Evolutionary conservation across 2,888 invertebrate species (phyloP).

Genomic region (Flexamia atlantica): DNA sequence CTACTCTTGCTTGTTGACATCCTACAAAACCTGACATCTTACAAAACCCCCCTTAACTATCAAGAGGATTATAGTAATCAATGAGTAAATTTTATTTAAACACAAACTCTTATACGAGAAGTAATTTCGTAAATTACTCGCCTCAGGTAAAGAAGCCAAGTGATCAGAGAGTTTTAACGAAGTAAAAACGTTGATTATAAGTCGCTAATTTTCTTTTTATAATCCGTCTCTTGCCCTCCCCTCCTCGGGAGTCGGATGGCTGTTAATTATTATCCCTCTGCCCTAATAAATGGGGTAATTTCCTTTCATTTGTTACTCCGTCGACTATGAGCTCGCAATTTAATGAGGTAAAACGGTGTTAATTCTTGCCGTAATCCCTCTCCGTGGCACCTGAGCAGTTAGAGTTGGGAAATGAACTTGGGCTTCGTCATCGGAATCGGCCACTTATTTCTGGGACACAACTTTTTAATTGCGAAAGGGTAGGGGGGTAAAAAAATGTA

Average conservation of each 20-base stretch:
- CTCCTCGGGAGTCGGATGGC: slow-evolving; percentile 2
- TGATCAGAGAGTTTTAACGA: slow-evolving; percentile 15
- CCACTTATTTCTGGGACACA: neutral
- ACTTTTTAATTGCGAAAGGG: neutral
- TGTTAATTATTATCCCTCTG: slow-evolving; percentile 36
- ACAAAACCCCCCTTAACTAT: neutral
- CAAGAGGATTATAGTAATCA: neutral
- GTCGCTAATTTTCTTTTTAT: slow-evolving; percentile 42
- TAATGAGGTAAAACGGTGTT: slow-evolving; percentile 40
- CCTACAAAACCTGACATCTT: no score
- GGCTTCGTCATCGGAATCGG: slow-evolving; percentile 2
- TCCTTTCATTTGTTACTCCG: slow-evolving; percentile 54
- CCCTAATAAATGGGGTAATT: slow-evolving; percentile 41
- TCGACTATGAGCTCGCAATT: neutral
- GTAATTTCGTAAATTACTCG: neutral
- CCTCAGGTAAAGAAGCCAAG: slow-evolving; percentile 15
- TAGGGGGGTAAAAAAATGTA: neutral
- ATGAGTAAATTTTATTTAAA: neutral
- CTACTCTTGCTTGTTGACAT: no score
- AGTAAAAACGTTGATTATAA: slow-evolving; percentile 24
- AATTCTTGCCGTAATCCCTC: slow-evolving; percentile 9
- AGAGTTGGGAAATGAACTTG: slow-evolving; percentile 5
- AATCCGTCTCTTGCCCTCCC: neutral
- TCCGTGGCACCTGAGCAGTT: neutral
- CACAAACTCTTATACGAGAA: slow-evolving; percentile 1